These are phyloP conservation scores for Antheraea mylitta DNA, from an alignment of 1,140 invertebrate species.

Conservation along the genomic window DNA sequence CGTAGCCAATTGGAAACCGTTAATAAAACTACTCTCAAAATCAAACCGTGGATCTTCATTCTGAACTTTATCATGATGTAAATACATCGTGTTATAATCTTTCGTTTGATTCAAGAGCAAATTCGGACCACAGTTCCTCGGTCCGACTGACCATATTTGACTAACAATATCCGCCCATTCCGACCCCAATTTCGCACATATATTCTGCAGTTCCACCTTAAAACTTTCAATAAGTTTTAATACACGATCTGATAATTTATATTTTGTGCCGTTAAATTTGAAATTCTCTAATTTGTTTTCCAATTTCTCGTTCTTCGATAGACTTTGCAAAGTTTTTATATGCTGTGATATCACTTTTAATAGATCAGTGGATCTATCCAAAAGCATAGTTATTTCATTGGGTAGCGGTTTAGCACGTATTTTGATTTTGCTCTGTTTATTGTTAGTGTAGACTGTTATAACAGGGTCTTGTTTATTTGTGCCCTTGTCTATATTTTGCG, in stretches of 20 bases:
- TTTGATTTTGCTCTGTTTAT: slow-evolving; percentile 86
- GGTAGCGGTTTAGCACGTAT: slow-evolving; percentile 91
- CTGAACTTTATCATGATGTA: slow-evolving; percentile 65
- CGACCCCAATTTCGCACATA: slow-evolving; percentile 81
- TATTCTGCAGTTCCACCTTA: slow-evolving; percentile 81
- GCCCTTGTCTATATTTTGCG: slow-evolving; percentile 65
- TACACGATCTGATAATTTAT: slow-evolving; percentile 73
- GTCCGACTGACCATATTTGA: slow-evolving; percentile 95
- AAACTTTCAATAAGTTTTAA: slow-evolving; percentile 81
- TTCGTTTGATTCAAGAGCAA: slow-evolving; percentile 88
- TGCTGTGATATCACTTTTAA: slow-evolving; percentile 75
- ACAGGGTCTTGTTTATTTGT: slow-evolving; percentile 72
- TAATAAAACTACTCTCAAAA: slow-evolving; percentile 91
- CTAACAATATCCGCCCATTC: slow-evolving; percentile 82
- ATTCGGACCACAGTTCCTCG: slow-evolving; percentile 93
- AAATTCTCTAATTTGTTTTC: slow-evolving; percentile 52
- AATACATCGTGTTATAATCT: slow-evolving; percentile 78
- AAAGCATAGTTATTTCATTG: slow-evolving; percentile 83
- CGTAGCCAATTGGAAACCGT: slow-evolving; percentile 96
- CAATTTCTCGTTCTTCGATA: slow-evolving; percentile 53
- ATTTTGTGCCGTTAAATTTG: slow-evolving; percentile 45
- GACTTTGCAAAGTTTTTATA: slow-evolving; percentile 61
- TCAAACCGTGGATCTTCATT: slow-evolving; percentile 77
- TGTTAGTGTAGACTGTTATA: slow-evolving; percentile 84
- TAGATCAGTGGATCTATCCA: slow-evolving; percentile 78